These are phyloP conservation scores for Ophioninae sp. DNA, from an alignment of 2,888 invertebrate genomes.

Conservation along the genomic window DNA sequence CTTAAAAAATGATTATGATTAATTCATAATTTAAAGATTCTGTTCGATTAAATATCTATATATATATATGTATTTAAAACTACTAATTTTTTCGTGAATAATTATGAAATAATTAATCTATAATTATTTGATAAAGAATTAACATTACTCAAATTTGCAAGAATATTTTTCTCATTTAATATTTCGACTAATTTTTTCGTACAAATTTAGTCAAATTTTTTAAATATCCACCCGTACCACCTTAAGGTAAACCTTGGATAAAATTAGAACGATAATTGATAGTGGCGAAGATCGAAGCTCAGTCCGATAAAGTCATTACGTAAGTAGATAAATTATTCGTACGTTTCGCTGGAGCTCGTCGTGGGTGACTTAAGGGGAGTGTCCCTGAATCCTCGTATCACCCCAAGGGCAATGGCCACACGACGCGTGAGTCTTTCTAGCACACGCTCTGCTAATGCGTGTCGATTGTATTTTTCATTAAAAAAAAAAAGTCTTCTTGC, in stretches of 20 bases:
- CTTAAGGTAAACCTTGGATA: conserved; percentile 1
- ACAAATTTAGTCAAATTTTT: too few species aligned
- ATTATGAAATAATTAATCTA: too few species aligned
- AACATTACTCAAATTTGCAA: too few species aligned
- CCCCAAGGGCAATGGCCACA: conserved; percentile 53
- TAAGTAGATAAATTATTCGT: conserved; percentile 28
- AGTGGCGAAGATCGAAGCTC: neutral
- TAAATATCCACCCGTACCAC: too few species aligned
- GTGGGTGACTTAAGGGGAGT: neutral
- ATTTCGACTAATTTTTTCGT: too few species aligned
- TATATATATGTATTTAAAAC: too few species aligned
- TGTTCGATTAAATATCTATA: too few species aligned
- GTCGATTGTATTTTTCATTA: conserved; percentile 55
- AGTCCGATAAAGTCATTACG: conserved; percentile 6
- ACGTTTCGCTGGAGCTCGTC: neutral
- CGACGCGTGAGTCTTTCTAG: conserved; percentile 14
- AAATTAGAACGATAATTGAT: conserved; percentile 5
- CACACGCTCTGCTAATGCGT: conserved; percentile 36
- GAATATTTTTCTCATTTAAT: too few species aligned
- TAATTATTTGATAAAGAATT: too few species aligned
- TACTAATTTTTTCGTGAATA: too few species aligned
- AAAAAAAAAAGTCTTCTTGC: conserved; percentile 40
- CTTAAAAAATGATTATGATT: too few species aligned
- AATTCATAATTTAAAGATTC: too few species aligned
- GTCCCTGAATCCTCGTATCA: conserved; percentile 52